Conservation (phyloP, 2,888 invertebrate genomes). For the Idaea biselata region DNA sequence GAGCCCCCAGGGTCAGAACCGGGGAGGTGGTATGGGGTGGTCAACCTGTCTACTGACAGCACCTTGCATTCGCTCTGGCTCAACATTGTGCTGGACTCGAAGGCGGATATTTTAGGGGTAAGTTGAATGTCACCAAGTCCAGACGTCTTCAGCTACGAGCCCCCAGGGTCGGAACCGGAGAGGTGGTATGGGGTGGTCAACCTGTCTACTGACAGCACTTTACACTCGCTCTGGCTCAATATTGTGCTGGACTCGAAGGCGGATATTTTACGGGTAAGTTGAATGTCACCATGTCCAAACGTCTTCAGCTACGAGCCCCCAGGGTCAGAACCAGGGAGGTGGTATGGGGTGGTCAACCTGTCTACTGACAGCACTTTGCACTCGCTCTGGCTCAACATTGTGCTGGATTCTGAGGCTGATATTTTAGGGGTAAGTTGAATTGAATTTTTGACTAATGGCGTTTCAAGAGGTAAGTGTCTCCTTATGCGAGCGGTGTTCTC, state of each 20-base stretch:
- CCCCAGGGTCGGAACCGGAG: conserved; percentile 74
- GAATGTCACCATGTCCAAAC: conserved; percentile 21
- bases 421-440: conserved; percentile 77
- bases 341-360: conserved; percentile 82
- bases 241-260: conserved; percentile 80
- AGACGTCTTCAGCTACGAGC: conserved; percentile 79
- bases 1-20: conserved; percentile 75
- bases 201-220: conserved; percentile 76
- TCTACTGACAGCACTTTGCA: conserved; percentile 79
- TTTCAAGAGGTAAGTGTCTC: too few relatives aligned
- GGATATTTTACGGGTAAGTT: conserved; percentile 81
- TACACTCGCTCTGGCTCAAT: conserved; percentile 82
- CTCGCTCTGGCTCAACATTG: conserved; percentile 81
- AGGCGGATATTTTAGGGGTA: conserved; percentile 82
- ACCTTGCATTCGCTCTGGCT: conserved; percentile 82
- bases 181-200: conserved; percentile 83
- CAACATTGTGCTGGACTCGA: conserved; percentile 78
- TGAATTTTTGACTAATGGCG: too few relatives aligned
- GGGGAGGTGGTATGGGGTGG: conserved; percentile 82
- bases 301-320: conserved; percentile 80
- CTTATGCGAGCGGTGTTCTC: too few relatives aligned
- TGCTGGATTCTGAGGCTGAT: conserved; percentile 80
- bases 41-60: conserved; percentile 79
- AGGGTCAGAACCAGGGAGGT: conserved; percentile 76
- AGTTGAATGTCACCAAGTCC: conserved; percentile 34